Evolutionary conservation across 2,888 invertebrate genomes (phyloP), one percentile per base, ranked within the genome.

Genomic region (Diogma glabrata): DNA sequence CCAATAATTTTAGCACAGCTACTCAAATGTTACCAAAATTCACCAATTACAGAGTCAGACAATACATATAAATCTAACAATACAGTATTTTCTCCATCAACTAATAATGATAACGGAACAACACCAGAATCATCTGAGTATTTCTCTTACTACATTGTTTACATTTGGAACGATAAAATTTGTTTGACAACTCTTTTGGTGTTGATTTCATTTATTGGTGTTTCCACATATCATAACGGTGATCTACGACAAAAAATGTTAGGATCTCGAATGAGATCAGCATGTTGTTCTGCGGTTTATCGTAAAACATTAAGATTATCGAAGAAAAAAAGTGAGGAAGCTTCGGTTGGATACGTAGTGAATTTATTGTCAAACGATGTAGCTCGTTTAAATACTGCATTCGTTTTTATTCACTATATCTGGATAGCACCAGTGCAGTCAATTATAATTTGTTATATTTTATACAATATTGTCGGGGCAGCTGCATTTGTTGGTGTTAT

Each of bases 331-430:
- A 67, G 87, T 33, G 79, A 79, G 3, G 75, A 81, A 61, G 84
- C 86, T 2, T 67, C 92, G 0, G 84, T 87, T 0, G 95, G 95
- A 0, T 91, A 94, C 68, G 82, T 96, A 51, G 86, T 95, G 12
- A 95, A 96, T 71, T 73, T 96, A 5, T 75, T 96, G 50, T 92
- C 94, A 5, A 95, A 95, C 63, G 96, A 96, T 67, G 91, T 95
- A 9, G 87, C 84, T 66, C 82, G 94, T 36, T 87, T 96, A 63
- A 95, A 96, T 67, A 78, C 85, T 67, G 83, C 87, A 4, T 82
- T 87, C 53, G 77, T 87, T 51, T 89, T 83, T 65, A 73, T 90
- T 8, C 89, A 93, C 66, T 91, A 84, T 70, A 77, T 94, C 64
- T 91, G 92, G 90, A 77, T 91, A 26, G 81, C 88, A 56, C 93